A percentile compares a stretch with the other conserved stretches of the same genome.
Conservation (phyloP, 2,888 invertebrate species). For the Itoplectis maculator region DNA sequence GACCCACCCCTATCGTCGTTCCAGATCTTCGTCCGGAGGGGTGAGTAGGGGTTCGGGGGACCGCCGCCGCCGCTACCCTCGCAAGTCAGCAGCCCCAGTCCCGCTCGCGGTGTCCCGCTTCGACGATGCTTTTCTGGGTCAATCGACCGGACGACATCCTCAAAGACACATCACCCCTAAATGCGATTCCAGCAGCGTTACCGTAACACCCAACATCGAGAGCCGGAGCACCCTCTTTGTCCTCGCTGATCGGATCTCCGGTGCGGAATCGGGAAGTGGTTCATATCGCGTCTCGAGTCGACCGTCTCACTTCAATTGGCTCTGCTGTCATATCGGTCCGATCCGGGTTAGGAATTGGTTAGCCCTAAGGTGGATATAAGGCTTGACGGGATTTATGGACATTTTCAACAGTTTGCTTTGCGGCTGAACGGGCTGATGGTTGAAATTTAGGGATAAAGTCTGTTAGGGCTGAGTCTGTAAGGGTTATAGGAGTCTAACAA, state of each 20-base stretch:
- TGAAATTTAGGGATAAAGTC: neutral
- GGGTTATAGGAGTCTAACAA: too few relatives aligned
- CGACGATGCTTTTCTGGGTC: conserved; percentile 68
- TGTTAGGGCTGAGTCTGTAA: too few relatives aligned
- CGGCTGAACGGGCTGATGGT: neutral
- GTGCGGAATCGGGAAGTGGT: neutral
- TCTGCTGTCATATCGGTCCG: neutral
- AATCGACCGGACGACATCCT: conserved; percentile 65
- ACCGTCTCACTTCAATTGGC: neutral
- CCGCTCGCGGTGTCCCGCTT: conserved; percentile 2
- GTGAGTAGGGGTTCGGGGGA: too few relatives aligned
- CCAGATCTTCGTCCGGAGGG: conserved; percentile 73
- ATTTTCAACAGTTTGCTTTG: conserved; percentile 19
- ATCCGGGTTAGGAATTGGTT: neutral
- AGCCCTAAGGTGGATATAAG: neutral
- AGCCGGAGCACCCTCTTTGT: neutral
- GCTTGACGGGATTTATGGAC: neutral
- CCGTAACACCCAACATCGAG: neutral
- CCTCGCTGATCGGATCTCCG: conserved; percentile 21
- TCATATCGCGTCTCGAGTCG: neutral
- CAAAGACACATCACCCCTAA: conserved; percentile 23
- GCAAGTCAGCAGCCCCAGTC: neutral
- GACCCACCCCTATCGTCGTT: conserved; percentile 74
- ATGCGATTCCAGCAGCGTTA: conserved; percentile 16
- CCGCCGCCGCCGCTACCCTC: conserved; percentile 19